These are phyloP conservation scores for Limanda limanda DNA, from an alignment of 2,113 vertebrate genomes.

Conservation along the genomic window DNA sequence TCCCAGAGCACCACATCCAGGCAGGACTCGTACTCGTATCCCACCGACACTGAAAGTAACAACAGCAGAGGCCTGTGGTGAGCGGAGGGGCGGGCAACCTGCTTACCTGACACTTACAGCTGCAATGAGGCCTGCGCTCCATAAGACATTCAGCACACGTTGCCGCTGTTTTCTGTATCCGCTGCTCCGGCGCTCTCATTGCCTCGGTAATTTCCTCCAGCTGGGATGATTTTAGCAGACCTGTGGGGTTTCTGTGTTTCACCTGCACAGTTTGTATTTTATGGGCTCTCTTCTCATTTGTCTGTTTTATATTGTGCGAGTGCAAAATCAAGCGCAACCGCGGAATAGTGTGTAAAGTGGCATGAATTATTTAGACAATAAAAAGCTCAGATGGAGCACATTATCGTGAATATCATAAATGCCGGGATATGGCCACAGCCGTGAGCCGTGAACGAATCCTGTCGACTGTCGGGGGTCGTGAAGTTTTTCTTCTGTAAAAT, in stretches of 20 bases:
- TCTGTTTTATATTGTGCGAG: conserved; percentile 63
- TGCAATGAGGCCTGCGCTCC: conserved; percentile 50
- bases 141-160: conserved; percentile 34
- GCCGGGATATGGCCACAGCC: conserved; percentile 7
- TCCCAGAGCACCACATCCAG: conserved; percentile 96
- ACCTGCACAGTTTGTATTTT: conserved; percentile 56
- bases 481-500: background rate
- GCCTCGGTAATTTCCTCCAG: conserved; percentile 61
- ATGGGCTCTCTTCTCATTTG: conserved; percentile 50
- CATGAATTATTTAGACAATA: conserved; percentile 57
- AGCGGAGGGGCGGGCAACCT: conserved; percentile 45
- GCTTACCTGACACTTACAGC: conserved; percentile 54
- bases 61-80: conserved; percentile 48
- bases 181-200: conserved; percentile 25
- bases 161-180: conserved; percentile 11
- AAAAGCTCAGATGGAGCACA: conserved; percentile 43
- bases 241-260: conserved; percentile 54
- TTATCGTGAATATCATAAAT: conserved; percentile 51
- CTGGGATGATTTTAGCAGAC: conserved; percentile 66
- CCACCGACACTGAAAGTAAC: conserved; percentile 91
- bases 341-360: conserved; percentile 22
- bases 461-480: background rate
- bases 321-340: conserved; percentile 50
- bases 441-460: conserved; percentile 12
- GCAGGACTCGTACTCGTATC: conserved; percentile 97